Evolutionary conservation across 2,797 vertebrate species (phyloP), one percentile per base, ranked within the genome.

Genomic region (Neosilurus hyrtlii): DNA sequence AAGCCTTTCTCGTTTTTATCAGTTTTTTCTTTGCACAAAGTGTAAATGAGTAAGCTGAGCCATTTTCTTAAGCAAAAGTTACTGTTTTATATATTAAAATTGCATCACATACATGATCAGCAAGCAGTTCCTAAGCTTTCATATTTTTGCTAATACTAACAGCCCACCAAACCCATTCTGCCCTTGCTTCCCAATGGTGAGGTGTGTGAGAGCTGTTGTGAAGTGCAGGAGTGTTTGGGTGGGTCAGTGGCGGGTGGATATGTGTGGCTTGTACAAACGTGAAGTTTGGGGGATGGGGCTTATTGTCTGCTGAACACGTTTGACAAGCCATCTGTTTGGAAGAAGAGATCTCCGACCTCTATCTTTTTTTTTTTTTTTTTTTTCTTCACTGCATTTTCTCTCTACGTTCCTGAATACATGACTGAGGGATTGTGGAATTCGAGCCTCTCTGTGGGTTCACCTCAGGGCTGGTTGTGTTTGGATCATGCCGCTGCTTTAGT

Each of bases 271-370:
- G 75, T 81, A 77, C 79, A 87, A 88, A 85, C 82, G 79, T 77
- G 2, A 54, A 83, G 81, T 77, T 75, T 86, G 30, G 85, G 86
- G 86, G 77, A 81, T 81, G 87, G 87, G 84, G 72, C 80, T 87
- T 70, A 88, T 82, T 89, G 88, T 91, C 89, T 88, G 91, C 85
- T 88, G 89, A 93, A 93, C 92, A 37, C 82, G 92, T 94, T 92
- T 92, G 91, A 90, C 92, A 90, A 88, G 83, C 84, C 81, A 77
- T 86, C 84, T 86, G 84, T 73, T 79, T 83, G 84, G 74, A 82
- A 80, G 88, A 79, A 70, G 75, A 67, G 79, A 61, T 80, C 82
- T 82, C 81, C 71, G 43, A 84, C 61, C 86, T 86, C 87, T 86
- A 76, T 81, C 82, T 86, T 76, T 70, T n/a, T 70, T 35, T 56